phyloP scores from a whole-genome alignment of 2,113 vertebrate species.

The Oncorhynchus mykiss region DNA sequence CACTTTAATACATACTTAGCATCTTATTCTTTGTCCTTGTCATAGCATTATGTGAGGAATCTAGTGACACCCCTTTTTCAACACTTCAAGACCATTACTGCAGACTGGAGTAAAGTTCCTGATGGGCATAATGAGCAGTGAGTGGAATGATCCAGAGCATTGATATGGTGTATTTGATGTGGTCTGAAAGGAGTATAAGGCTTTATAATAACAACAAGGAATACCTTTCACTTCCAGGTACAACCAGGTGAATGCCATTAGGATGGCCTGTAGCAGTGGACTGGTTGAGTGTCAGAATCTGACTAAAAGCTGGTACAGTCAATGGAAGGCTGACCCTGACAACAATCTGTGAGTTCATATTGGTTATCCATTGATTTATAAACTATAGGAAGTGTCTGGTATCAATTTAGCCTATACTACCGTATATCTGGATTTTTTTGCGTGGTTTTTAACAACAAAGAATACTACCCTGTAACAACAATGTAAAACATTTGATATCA shows the following conservation, averaged over 20 bases:
- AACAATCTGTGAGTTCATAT: constrained; percentile 73
- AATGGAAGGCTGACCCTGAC: constrained; percentile 12
- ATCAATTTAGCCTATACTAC: neutral
- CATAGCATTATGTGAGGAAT: constrained; percentile 75
- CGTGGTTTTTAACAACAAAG: neutral
- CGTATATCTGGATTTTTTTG: neutral
- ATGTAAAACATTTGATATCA: constrained; percentile 40
- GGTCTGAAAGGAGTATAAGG: neutral
- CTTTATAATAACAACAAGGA: neutral
- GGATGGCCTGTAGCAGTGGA: constrained; percentile 80
- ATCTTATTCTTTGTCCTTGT: constrained; percentile 18
- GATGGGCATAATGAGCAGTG: constrained; percentile 76
- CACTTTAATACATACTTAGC: neutral
- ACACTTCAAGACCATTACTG: constrained; percentile 57
- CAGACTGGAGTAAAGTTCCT: constrained; percentile 16
- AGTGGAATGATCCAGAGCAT: constrained; percentile 52
- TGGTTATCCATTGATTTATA: neutral
- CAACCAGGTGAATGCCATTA: constrained; percentile 82
- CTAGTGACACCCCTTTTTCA: constrained; percentile 75
- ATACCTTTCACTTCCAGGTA: constrained; percentile 73
- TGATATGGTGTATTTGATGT: neutral
- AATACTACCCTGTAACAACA: neutral
- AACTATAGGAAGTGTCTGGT: neutral
- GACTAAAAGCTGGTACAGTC: rapidly evolving
- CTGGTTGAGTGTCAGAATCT: constrained; percentile 51